Evolutionary conservation across 2,888 invertebrate genomes (phyloP).

Genomic region (Hololepta plana): DNA sequence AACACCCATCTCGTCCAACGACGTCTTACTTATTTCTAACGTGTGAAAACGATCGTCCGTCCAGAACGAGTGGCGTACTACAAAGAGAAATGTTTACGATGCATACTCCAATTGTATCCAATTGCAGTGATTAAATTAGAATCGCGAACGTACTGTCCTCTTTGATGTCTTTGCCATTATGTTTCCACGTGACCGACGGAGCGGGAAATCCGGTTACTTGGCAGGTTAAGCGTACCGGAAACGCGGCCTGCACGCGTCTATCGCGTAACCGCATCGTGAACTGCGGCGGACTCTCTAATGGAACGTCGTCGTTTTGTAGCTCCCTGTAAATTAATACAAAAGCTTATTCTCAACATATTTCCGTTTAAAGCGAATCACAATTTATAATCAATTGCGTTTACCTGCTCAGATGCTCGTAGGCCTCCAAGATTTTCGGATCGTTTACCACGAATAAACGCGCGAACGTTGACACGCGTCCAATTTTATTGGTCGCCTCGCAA

Average conservation of each 20-base stretch:
- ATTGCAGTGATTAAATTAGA: too few species aligned
- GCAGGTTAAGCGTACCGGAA: conserved; percentile 72
- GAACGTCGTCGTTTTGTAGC: conserved; percentile 21
- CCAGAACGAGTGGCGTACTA: too few species aligned
- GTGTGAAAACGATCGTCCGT: conserved; percentile 69
- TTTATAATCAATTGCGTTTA: conserved; percentile 21
- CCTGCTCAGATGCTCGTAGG: conserved; percentile 57
- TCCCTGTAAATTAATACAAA: too few species aligned
- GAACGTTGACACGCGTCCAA: conserved; percentile 68
- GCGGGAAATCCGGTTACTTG: conserved; percentile 62
- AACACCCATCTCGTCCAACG: conserved; percentile 59
- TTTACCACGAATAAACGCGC: conserved; percentile 61
- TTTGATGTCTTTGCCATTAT: conserved; percentile 47
- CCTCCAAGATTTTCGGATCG: conserved; percentile 54
- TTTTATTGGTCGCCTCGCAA: conserved; percentile 66
- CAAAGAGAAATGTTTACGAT: too few species aligned
- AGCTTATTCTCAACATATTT: neutral
- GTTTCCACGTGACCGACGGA: conserved; percentile 68
- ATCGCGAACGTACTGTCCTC: conserved; percentile 42
- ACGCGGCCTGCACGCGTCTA: conserved; percentile 63
- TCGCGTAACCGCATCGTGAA: conserved; percentile 74
- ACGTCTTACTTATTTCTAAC: conserved; percentile 63
- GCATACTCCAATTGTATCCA: too few species aligned
- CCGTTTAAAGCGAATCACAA: conserved; percentile 1
- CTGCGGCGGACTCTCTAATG: conserved; percentile 47